Evolutionary conservation across 2,888 invertebrate genomes (phyloP), one percentile per base, ranked within the genome.

Genomic region (Graphium colonna): DNA sequence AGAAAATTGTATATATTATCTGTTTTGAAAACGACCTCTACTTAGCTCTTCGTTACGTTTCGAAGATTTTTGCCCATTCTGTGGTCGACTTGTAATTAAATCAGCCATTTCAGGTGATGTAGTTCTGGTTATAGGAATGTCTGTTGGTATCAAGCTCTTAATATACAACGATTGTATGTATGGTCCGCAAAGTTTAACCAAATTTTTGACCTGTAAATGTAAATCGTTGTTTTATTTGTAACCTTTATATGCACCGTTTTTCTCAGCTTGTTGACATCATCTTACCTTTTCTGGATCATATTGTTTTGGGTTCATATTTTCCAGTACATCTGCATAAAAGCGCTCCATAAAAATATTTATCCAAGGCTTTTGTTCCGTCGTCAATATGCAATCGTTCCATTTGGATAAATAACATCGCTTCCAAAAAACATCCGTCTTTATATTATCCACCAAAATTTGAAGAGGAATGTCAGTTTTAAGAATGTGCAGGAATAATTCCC

Each of bases 271-370:
- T n/a, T n/a, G n/a, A n/a, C n/a, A n/a, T n/a, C n/a, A n/a, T 44
- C 42, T 4, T 51, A 85, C 90, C 78, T 83, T 89, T 71, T 90
- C 90, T 1, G 90, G 90, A 42, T 90, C 90, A 59, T 90, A 90
- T 44, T 79, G 73, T 13, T 79, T 73, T 26, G 90, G 90, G 65
- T 89, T 88, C 71, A 86, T 73, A 51, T 82, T 85, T 71, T 90
- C 89, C 62, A 90, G 73, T 53, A 88, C 77, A 58, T 88, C 80
- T 7, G 84, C 80, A 60, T 80, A 89, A 65, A 89, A 77, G 3
- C 77, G 67, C 67, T 90, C 90, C 79, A 90, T 79, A 58, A 79
- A 90, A 46, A 82, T 67, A 61, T 83, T 85, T 12, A 90, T 79
- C 88, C 86, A 90, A 56, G 71, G 77, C 62, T 80, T 84, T 26